Conservation (phyloP, 2,113 vertebrate species). For the Alaudala cheleensis region DNA sequence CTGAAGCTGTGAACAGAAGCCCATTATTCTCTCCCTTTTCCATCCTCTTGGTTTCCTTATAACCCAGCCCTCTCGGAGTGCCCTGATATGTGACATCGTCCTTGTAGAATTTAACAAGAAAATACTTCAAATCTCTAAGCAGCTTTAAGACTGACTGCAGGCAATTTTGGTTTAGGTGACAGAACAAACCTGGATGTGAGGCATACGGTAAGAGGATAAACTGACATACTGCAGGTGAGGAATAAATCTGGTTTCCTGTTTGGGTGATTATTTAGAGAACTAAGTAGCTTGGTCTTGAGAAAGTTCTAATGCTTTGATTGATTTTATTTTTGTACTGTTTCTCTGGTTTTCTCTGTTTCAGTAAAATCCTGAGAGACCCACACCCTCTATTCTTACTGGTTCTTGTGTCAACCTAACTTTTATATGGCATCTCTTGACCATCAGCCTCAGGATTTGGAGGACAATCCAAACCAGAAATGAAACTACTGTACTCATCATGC, state of each 20-base stretch:
- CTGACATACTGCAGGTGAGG: background rate
- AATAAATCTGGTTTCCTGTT: background rate
- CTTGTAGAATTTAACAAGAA: background rate
- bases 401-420: background rate
- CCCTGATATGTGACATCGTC: rapidly evolving
- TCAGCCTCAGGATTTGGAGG: background rate
- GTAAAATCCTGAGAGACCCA: background rate
- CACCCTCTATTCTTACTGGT: background rate
- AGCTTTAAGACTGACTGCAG: background rate
- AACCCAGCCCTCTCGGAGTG: background rate
- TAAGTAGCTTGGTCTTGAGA: background rate
- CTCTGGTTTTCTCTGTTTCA: background rate
- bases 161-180: background rate
- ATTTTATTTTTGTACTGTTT: background rate
- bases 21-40: constrained; percentile 1
- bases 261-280: background rate
- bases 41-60: background rate
- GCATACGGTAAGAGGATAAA: background rate
- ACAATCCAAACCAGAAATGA: background rate
- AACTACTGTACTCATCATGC: background rate
- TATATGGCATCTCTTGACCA: rapidly evolving
- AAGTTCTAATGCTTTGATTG: background rate
- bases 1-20: constrained; percentile 27
- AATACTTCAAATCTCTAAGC: background rate
- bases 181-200: background rate